Conservation (phyloP, 1,140 invertebrate genomes). For the Rhagoletis zephyria region DNA sequence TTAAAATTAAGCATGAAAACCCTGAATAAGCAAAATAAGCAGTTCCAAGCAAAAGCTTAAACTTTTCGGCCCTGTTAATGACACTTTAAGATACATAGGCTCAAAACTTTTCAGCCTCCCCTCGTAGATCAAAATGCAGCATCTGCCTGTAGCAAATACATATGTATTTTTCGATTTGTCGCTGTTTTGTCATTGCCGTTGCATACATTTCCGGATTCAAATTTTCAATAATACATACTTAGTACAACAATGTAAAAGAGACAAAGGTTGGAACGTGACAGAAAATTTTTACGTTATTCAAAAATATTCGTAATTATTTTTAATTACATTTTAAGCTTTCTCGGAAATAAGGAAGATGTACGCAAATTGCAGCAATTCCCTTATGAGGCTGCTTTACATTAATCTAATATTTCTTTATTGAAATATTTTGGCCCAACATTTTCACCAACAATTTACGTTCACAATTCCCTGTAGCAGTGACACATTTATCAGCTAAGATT, state of each 20-base stretch:
- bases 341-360: not conserved
- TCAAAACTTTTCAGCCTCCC: no score
- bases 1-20: no score
- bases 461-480: no score
- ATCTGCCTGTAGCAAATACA: not conserved
- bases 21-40: no score
- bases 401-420: no score
- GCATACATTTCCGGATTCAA: not conserved
- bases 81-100: no score
- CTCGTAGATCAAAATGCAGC: not conserved
- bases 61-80: no score
- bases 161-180: not conserved
- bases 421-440: no score
- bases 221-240: not conserved
- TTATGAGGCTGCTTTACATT: not conserved
- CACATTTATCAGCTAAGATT: no score
- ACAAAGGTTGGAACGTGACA: not conserved
- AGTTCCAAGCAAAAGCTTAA: no score
- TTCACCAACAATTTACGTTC: no score
- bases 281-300: not conserved
- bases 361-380: not conserved
- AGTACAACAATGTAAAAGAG: not conserved
- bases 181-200: not conserved
- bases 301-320: constrained; percentile 14
- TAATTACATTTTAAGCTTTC: constrained; percentile 12